Conservation (phyloP, 2,888 invertebrate genomes). For the Hipparchia sbordonii region DNA sequence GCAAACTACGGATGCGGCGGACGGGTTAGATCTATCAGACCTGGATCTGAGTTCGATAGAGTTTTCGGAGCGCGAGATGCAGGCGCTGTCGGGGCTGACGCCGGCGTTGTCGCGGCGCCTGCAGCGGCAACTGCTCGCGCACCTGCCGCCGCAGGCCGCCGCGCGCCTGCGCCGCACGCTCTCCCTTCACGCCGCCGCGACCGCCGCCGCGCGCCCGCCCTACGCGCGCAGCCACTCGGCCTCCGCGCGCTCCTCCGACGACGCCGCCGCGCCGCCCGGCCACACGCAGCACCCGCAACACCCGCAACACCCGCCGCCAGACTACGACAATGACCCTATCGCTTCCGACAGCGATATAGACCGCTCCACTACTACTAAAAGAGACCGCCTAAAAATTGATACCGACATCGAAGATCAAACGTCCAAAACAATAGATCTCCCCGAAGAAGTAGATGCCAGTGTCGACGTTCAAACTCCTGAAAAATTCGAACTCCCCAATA, state of each 20-base stretch:
- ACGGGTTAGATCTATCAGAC: conserved; percentile 81
- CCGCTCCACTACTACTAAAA: neutral
- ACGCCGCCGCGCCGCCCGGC: conserved; percentile 27
- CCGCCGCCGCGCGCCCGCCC: conserved; percentile 47
- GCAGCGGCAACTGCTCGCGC: conserved; percentile 87
- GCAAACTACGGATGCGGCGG: conserved; percentile 47
- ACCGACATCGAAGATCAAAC: conserved; percentile 23
- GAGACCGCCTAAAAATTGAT: conserved; percentile 5
- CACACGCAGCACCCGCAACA: no score
- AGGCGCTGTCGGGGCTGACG: conserved; percentile 79
- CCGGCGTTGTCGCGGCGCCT: conserved; percentile 88
- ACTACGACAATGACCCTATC: neutral
- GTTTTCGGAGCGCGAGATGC: conserved; percentile 87
- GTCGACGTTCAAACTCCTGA: conserved; percentile 15
- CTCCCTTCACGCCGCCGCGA: conserved; percentile 67
- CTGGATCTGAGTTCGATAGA: conserved; percentile 87
- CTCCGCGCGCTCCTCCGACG: conserved; percentile 24
- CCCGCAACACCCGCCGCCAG: neutral
- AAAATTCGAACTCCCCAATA: neutral
- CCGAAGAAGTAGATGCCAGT: conserved; percentile 16
- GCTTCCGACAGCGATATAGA: neutral
- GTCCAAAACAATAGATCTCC: conserved; percentile 3
- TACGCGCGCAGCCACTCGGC: conserved; percentile 57
- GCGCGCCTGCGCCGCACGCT: conserved; percentile 86
- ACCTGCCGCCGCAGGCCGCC: conserved; percentile 87